Evolutionary conservation across 2,113 vertebrate genomes (phyloP).

Genomic region (Tachysurus vachellii): DNA sequence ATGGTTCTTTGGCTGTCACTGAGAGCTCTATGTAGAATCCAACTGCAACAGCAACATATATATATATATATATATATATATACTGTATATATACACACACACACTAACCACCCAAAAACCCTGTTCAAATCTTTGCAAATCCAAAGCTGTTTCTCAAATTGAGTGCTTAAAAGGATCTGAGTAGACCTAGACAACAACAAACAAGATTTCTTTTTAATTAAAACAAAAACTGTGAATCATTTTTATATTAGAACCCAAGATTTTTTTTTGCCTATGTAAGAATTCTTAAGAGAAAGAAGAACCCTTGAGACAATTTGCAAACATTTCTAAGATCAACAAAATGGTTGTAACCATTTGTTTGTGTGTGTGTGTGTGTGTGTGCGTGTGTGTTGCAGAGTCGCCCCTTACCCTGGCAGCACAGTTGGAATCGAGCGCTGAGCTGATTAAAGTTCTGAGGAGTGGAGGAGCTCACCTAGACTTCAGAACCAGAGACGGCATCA

Average conservation of each 20-base stretch:
- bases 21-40: no score
- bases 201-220: background rate
- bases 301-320: background rate
- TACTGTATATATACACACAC: no score
- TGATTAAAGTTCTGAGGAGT: constrained; percentile 85
- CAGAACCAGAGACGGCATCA: constrained; percentile 91
- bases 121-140: background rate
- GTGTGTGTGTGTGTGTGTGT: background rate
- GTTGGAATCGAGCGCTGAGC: constrained; percentile 82
- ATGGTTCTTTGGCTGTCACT: background rate
- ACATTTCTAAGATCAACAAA: background rate
- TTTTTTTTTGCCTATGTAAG: background rate
- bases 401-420: constrained; percentile 90
- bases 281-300: background rate
- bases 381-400: constrained; percentile 77
- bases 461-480: constrained; percentile 94
- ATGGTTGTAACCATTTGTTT: background rate
- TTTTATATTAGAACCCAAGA: background rate
- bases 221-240: background rate
- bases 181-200: background rate
- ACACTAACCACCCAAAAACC: background rate
- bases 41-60: background rate
- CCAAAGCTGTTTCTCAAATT: background rate
- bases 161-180: background rate
- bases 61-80: no score